phyloP scores from a whole-genome alignment of 2,888 invertebrate species.

The Tetragonula carbonaria region DNA sequence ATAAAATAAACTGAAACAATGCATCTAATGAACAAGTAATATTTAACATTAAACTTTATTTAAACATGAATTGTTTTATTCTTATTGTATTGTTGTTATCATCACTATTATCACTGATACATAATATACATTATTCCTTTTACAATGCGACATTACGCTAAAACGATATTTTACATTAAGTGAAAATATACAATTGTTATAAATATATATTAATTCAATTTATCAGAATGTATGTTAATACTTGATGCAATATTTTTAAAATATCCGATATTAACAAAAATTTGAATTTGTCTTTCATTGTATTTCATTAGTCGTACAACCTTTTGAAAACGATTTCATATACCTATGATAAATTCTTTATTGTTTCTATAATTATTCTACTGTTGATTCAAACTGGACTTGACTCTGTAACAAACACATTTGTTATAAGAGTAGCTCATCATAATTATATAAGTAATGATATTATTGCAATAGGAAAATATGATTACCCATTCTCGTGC shows the following conservation, averaged over 20 bases:
- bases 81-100: not conserved
- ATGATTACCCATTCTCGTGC: constrained; percentile 91
- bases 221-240: constrained; percentile 11
- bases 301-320: not conserved
- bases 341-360: not conserved
- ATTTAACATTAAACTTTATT: not conserved
- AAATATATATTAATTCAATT: not conserved
- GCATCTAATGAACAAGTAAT: not conserved
- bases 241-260: not conserved
- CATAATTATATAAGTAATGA: not conserved
- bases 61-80: constrained; percentile 31
- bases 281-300: not conserved
- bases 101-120: not conserved
- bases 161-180: not conserved
- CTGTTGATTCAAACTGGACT: not conserved
- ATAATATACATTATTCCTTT: constrained; percentile 9
- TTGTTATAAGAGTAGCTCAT: not conserved
- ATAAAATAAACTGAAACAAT: no score
- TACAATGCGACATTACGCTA: not conserved
- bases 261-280: not conserved
- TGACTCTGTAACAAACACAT: constrained; percentile 36
- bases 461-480: not conserved
- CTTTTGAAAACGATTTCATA: not conserved
- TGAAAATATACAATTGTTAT: constrained; percentile 8
- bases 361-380: not conserved